A percentile compares a stretch with the other conserved stretches of the same genome.
Evolutionary conservation across 2,797 vertebrate species (phyloP).

Genomic region (Echeneis naucrates): DNA sequence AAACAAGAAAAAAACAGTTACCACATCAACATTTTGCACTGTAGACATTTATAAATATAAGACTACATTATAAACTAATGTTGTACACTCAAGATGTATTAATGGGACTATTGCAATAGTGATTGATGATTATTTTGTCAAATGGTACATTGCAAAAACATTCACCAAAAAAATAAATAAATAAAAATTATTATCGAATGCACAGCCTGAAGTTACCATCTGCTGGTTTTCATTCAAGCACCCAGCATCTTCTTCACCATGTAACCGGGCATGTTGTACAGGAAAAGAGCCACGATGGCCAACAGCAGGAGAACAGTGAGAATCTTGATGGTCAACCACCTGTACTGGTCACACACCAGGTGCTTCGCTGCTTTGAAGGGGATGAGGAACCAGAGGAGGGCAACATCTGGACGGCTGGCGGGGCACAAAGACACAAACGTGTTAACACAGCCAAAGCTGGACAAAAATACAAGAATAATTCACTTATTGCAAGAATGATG

Average conservation of each 20-base stretch:
- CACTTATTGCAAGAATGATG: neutral
- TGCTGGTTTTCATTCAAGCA: slow-evolving; percentile 70
- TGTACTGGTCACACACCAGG: slow-evolving; percentile 96
- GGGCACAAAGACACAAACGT: slow-evolving; percentile 23
- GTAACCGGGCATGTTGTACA: slow-evolving; percentile 97
- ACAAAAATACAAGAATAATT: neutral
- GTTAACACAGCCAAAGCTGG: slow-evolving; percentile 13
- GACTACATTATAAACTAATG: slow-evolving; percentile 26
- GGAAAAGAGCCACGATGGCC: slow-evolving; percentile 92
- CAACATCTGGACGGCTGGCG: slow-evolving; percentile 92
- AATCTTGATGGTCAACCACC: slow-evolving; percentile 97
- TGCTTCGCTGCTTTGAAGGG: slow-evolving; percentile 90
- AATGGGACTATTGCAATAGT: neutral
- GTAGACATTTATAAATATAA: slow-evolving; percentile 36
- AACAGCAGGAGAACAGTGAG: slow-evolving; percentile 89
- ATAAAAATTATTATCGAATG: slow-evolving; percentile 7
- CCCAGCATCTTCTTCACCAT: slow-evolving; percentile 98
- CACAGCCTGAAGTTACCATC: slow-evolving; percentile 11
- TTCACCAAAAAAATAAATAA: slow-evolving; percentile 38
- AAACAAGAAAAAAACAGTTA: slow-evolving; percentile 18
- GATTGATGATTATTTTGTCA: slow-evolving; percentile 15
- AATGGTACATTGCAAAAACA: slow-evolving; percentile 31
- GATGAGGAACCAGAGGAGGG: slow-evolving; percentile 96
- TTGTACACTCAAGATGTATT: slow-evolving; percentile 17
- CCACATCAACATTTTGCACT: slow-evolving; percentile 20